These are phyloP conservation scores for Beris morrisii DNA, from an alignment of 2,888 invertebrate genomes.

Conservation along the genomic window DNA sequence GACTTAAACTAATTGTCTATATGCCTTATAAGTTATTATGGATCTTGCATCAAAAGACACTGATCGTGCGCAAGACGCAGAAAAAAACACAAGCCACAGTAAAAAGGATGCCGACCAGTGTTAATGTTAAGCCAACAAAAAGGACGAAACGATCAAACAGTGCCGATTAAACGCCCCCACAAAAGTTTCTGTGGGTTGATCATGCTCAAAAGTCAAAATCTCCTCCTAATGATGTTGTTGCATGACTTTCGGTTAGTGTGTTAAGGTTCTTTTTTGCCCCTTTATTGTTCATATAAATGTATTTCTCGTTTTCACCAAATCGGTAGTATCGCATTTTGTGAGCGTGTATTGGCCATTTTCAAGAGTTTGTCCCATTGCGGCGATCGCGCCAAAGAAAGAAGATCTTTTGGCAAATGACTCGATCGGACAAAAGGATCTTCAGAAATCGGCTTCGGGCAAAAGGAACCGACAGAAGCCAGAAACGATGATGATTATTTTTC, in stretches of 20 bases:
- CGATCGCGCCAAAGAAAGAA: slow-evolving; percentile 8
- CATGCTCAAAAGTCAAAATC: slow-evolving; percentile 31
- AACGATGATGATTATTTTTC: slow-evolving; percentile 25
- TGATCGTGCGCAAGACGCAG: slow-evolving; percentile 19
- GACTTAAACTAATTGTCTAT: slow-evolving; percentile 31
- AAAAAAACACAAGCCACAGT: background rate
- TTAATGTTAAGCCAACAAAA: slow-evolving; percentile 32
- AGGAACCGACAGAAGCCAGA: slow-evolving; percentile 30
- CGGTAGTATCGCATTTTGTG: background rate
- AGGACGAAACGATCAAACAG: slow-evolving; percentile 33
- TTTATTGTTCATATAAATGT: slow-evolving; percentile 3
- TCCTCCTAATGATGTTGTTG: slow-evolving; percentile 29
- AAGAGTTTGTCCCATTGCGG: slow-evolving; percentile 29
- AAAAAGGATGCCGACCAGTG: slow-evolving; percentile 23
- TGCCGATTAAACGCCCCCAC: slow-evolving; percentile 34
- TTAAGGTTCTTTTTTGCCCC: slow-evolving; percentile 1
- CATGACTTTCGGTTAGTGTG: slow-evolving; percentile 24
- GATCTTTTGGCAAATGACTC: slow-evolving; percentile 30
- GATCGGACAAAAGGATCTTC: slow-evolving; percentile 27
- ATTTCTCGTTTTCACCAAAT: background rate
- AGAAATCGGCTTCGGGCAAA: slow-evolving; percentile 24
- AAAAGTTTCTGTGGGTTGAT: slow-evolving; percentile 7
- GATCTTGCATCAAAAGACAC: slow-evolving; percentile 24
- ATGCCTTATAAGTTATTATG: slow-evolving; percentile 29
- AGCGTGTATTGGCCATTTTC: slow-evolving; percentile 7